phyloP scores from a whole-genome alignment of 2,888 invertebrate species.

The Acrocyrtus sp. region DNA sequence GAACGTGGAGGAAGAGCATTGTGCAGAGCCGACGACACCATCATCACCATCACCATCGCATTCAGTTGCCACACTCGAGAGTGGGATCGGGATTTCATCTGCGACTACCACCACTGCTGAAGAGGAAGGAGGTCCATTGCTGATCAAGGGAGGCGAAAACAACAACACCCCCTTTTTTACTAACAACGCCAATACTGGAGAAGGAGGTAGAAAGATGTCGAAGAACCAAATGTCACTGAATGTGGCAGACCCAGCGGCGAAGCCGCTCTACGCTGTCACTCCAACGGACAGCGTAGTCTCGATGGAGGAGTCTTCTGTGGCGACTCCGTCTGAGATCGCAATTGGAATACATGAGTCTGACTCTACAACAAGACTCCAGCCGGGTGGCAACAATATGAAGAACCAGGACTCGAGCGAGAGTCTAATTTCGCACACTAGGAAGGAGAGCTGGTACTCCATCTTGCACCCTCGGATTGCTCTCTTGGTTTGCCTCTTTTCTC shows the following conservation, averaged over 20 bases:
- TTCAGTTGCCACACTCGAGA: conserved; percentile 20
- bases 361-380: conserved; percentile 56
- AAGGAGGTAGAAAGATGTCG: conserved; percentile 1
- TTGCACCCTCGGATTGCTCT: conserved; percentile 73
- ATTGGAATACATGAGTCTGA: conserved; percentile 60
- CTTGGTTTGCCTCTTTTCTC: conserved; percentile 72
- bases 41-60: conserved; percentile 25
- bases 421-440: conserved; percentile 51
- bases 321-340: conserved; percentile 53
- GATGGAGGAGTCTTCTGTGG: conserved; percentile 33
- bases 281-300: conserved; percentile 53
- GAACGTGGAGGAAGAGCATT: conserved; percentile 48
- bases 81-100: too few relatives aligned
- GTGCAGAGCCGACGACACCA: conserved; percentile 29
- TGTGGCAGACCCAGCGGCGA: conserved; percentile 39
- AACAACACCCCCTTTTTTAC: too few relatives aligned
- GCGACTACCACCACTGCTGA: too few relatives aligned
- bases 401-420: conserved; percentile 62
- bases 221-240: conserved; percentile 20
- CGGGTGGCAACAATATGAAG: conserved; percentile 50
- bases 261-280: conserved; percentile 60
- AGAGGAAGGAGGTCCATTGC: too few relatives aligned
- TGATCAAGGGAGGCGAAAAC: too few relatives aligned
- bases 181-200: conserved; percentile 25
- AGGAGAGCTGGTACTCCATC: conserved; percentile 73